Evolutionary conservation across 2,113 vertebrate genomes (phyloP).

Genomic region (Crotalus tigris): DNA sequence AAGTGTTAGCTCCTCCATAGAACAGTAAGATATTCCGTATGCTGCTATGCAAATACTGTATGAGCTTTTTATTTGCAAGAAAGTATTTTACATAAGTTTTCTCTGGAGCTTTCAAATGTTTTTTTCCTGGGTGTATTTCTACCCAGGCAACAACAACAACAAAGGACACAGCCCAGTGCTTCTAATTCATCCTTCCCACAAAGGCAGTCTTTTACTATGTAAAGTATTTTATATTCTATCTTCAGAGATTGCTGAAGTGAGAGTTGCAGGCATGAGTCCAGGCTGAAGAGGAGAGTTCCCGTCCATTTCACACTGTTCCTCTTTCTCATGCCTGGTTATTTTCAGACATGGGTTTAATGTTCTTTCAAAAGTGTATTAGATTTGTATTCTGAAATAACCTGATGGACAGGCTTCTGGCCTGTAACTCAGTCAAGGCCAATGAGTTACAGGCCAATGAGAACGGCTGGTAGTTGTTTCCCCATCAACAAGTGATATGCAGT

Average conservation of each 20-base stretch:
- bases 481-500: background rate
- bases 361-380: background rate
- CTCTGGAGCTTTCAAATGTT: background rate
- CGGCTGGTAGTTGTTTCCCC: background rate
- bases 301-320: background rate
- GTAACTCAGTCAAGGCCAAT: background rate
- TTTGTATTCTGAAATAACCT: background rate
- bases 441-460: background rate
- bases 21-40: background rate
- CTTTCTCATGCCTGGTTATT: background rate
- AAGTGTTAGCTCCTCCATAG: background rate
- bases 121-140: background rate
- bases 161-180: background rate
- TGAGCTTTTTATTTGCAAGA: background rate
- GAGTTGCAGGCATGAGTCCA: background rate
- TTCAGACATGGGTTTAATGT: background rate
- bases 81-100: background rate
- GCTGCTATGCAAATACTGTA: background rate
- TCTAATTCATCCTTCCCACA: background rate
- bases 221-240: background rate
- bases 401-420: background rate
- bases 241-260: background rate
- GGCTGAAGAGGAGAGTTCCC: background rate
- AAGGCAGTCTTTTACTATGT: background rate
- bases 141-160: background rate